Conservation (phyloP, 2,797 vertebrate species). For the Pangasius sanitwongsei region DNA sequence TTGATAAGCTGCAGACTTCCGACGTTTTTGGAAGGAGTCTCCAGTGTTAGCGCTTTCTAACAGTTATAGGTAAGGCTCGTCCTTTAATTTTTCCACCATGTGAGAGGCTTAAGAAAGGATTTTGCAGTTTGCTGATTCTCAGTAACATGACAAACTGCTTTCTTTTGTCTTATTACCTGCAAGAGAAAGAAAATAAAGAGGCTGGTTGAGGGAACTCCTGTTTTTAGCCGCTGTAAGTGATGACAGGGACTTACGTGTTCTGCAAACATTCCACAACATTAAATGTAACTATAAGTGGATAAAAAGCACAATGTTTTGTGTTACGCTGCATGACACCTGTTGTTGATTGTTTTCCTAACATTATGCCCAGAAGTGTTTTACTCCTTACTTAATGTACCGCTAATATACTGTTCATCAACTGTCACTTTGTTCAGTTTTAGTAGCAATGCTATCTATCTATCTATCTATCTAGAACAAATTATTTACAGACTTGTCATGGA, state of each 20-base stretch:
- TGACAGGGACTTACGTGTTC: not conserved
- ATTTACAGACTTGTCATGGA: too few species aligned
- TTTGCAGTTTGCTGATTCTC: not conserved
- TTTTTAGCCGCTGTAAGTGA: not conserved
- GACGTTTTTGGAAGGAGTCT: not conserved
- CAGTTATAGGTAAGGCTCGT: not conserved
- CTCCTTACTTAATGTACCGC: too few species aligned
- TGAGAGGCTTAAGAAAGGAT: not conserved
- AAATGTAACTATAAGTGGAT: not conserved
- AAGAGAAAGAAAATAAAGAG: not conserved
- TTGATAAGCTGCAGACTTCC: not conserved
- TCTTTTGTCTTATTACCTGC: not conserved
- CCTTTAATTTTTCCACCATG: not conserved
- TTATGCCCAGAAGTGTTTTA: too few species aligned
- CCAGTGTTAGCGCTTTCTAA: not conserved
- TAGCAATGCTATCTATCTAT: not conserved
- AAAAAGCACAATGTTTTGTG: not conserved
- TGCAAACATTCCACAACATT: not conserved
- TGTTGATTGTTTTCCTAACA: too few species aligned
- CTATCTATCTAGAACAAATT: not conserved
- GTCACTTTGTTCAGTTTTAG: too few species aligned
- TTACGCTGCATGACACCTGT: not conserved
- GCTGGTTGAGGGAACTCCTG: not conserved
- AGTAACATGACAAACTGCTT: too few species aligned
- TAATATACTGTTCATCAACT: too few species aligned